Evolutionary conservation across 2,113 vertebrate species (phyloP).

Genomic region (cattle (Bos taurus)): ARS-UCD2.0 NC_037346.1:37387001-37387500

Average conservation of each 20-base stretch:
- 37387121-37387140: not conserved
- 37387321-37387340: not conserved
- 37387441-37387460: not conserved
- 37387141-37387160: not conserved
- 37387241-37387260: not conserved
- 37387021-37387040: not conserved
- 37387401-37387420: not conserved
- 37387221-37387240: not conserved
- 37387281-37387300: not conserved
- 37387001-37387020: not conserved
- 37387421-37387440: not conserved
- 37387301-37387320: not conserved
- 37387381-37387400: not conserved
- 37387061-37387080: not conserved
- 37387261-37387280: not conserved
- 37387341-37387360: not conserved
- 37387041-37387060: not conserved
- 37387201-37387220: not conserved
- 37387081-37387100: not conserved
- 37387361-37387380: not conserved
- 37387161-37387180: not conserved
- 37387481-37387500: not conserved
- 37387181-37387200: not conserved
- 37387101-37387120: not conserved
- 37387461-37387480: not conserved